These are phyloP conservation scores for Lucilia cuprina DNA, from an alignment of 1,140 invertebrate species.

Conservation along the genomic window DNA sequence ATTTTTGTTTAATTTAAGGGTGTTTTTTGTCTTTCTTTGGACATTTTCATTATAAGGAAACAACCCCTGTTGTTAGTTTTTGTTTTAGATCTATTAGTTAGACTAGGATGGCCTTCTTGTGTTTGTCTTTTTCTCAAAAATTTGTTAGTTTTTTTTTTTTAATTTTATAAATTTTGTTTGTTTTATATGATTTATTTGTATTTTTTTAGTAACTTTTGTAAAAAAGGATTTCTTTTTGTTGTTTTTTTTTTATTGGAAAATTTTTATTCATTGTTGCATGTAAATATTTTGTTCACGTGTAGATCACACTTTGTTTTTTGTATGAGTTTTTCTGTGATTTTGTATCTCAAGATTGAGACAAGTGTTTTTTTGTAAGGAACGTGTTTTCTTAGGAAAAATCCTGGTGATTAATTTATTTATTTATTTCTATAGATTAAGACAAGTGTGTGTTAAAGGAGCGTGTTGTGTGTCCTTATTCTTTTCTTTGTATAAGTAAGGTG, in stretches of 20 bases:
- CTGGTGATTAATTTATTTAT: neutral
- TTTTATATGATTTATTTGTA: neutral
- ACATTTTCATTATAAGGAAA: neutral
- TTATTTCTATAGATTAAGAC: neutral
- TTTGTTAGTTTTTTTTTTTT: neutral
- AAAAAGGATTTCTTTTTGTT: slow-evolving; percentile 1
- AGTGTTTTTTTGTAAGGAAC: neutral
- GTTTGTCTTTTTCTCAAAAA: neutral
- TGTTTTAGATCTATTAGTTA: neutral
- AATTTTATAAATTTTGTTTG: neutral
- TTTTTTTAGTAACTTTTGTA: neutral
- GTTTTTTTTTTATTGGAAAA: neutral
- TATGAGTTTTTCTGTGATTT: neutral
- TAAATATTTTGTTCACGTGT: slow-evolving; percentile 22
- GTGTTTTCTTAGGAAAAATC: slow-evolving; percentile 12
- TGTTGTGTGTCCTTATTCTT: neutral
- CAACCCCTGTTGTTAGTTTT: neutral
- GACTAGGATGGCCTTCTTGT: neutral
- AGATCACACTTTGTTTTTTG: neutral
- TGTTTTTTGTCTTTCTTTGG: neutral
- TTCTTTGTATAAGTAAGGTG: neutral
- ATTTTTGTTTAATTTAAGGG: neutral
- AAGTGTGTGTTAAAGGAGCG: too few relatives aligned
- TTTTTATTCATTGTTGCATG: neutral
- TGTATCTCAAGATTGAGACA: neutral